Evolutionary conservation across 2,888 invertebrate genomes (phyloP).

Genomic region (Campaea margaritaria): DNA sequence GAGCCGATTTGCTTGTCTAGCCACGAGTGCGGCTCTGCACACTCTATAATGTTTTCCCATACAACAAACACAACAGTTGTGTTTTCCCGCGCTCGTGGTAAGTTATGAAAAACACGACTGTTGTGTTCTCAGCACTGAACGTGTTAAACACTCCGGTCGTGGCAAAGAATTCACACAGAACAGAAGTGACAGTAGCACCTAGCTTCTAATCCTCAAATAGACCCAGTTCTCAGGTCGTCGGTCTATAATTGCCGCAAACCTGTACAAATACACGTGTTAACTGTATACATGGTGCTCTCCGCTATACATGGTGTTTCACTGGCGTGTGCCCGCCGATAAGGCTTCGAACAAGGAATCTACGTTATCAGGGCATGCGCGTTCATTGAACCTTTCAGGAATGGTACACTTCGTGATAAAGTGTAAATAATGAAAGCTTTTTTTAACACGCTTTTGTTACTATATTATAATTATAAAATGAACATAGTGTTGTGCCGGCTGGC

Average conservation of each 20-base stretch:
- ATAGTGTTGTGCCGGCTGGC: too few relatives aligned
- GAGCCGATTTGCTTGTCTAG: too few relatives aligned
- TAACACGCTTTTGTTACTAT: too few relatives aligned
- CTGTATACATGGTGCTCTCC: neutral
- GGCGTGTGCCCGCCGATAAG: conserved; percentile 52
- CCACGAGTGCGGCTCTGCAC: too few relatives aligned
- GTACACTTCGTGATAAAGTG: conserved; percentile 7
- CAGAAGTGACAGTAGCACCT: too few relatives aligned
- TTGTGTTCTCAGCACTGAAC: too few relatives aligned
- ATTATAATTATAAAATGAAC: too few relatives aligned
- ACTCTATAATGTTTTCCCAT: too few relatives aligned
- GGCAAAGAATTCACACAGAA: neutral
- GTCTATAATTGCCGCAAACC: conserved; percentile 22
- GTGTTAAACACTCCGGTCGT: neutral
- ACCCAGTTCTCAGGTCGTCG: conserved; percentile 20
- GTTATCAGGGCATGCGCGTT: conserved; percentile 49
- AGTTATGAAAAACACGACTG: too few relatives aligned
- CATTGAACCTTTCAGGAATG: conserved; percentile 51
- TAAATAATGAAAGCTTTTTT: too few relatives aligned
- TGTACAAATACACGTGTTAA: conserved; percentile 27
- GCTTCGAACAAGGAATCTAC: conserved; percentile 50
- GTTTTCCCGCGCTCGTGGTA: too few relatives aligned
- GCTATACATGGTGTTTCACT: conserved; percentile 21
- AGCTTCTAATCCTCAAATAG: conserved; percentile 10
- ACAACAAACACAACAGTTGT: too few relatives aligned